Evolutionary conservation across 2,888 invertebrate genomes (phyloP).

Genomic region (Nasonovia ribisnigri): DNA sequence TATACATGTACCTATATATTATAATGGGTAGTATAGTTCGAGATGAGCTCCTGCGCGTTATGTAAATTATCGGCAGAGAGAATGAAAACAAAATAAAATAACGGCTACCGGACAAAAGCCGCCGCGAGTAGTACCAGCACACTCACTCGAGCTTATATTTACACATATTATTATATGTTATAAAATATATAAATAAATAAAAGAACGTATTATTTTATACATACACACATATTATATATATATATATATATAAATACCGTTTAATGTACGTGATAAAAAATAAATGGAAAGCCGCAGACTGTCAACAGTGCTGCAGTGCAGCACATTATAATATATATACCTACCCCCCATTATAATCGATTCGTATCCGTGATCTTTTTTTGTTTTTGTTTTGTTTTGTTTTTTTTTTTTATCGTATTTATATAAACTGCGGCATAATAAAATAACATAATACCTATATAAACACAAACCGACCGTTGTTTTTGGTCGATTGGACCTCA

Average conservation of each 20-base stretch:
- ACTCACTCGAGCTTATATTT: neutral
- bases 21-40: neutral
- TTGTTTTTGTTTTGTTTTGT: neutral
- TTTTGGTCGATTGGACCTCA: conserved; percentile 59
- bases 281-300: conserved; percentile 50
- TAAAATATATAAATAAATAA: conserved; percentile 40
- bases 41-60: conserved; percentile 49
- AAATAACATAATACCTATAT: conserved; percentile 1
- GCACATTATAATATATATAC: neutral
- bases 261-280: neutral
- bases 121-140: neutral
- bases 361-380: conserved; percentile 55
- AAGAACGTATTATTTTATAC: conserved; percentile 23
- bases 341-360: conserved; percentile 55
- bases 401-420: neutral
- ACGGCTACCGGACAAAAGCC: conserved; percentile 56
- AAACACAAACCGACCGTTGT: conserved; percentile 38
- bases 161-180: neutral
- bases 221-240: neutral
- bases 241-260: conserved; percentile 12
- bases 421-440: neutral
- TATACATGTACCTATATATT: neutral
- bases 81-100: conserved; percentile 29
- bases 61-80: conserved; percentile 44
- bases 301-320: conserved; percentile 22